Evolutionary conservation across 2,113 vertebrate species (phyloP).

Genomic region (Equus przewalskii): DNA sequence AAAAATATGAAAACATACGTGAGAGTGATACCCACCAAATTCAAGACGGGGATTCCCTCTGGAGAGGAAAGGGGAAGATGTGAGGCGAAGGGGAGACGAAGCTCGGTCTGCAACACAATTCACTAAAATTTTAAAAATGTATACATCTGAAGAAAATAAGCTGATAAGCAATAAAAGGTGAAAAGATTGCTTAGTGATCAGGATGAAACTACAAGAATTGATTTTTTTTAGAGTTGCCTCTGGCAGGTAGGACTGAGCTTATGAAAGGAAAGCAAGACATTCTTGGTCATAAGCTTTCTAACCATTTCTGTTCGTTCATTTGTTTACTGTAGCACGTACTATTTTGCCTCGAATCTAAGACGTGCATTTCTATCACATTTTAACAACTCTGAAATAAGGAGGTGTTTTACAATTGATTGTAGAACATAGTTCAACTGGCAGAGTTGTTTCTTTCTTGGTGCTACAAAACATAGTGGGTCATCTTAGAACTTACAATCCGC

Average conservation of each 20-base stretch:
- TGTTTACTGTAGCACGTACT: not conserved
- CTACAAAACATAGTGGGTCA: not conserved
- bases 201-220: not conserved
- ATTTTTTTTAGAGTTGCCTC: not conserved
- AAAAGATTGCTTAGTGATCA: not conserved
- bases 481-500: not conserved
- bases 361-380: not conserved
- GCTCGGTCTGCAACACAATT: not conserved
- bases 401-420: not conserved
- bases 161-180: not conserved
- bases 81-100: not conserved
- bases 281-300: not conserved
- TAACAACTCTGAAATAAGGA: not conserved
- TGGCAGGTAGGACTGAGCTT: accelerated
- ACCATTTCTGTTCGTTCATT: too few species aligned
- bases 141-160: not conserved
- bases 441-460: not conserved
- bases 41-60: not conserved
- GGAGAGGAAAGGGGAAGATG: not conserved
- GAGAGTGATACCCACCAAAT: not conserved
- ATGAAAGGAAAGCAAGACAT: not conserved
- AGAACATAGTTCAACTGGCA: not conserved
- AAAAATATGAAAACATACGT: not conserved
- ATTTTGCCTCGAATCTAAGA: not conserved
- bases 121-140: not conserved